These are phyloP conservation scores for Ibidorhyncha struthersii DNA, from an alignment of 2,113 vertebrate genomes.

Conservation along the genomic window DNA sequence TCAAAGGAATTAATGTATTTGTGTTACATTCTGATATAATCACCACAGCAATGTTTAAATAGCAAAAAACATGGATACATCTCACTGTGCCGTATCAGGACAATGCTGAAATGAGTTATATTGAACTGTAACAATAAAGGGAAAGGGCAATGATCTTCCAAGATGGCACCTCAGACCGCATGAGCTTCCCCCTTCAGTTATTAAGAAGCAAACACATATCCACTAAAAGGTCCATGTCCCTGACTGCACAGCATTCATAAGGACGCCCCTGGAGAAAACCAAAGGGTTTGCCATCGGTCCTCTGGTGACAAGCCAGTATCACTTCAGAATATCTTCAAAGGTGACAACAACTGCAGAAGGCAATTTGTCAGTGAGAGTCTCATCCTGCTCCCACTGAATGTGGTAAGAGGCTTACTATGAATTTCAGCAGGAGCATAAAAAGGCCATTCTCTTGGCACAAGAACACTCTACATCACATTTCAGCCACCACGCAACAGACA, in stretches of 20 bases:
- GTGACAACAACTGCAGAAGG: conserved; percentile 22
- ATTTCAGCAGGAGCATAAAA: conserved; percentile 15
- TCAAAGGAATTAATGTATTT: not conserved
- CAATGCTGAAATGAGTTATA: not conserved
- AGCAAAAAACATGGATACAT: not conserved
- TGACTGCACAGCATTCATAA: not conserved
- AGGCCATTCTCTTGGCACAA: not conserved
- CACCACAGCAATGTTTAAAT: not conserved
- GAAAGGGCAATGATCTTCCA: not conserved
- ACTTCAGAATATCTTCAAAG: conserved; percentile 26
- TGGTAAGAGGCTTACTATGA: not conserved
- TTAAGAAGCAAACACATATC: not conserved
- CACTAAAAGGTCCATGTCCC: not conserved
- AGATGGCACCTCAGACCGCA: not conserved
- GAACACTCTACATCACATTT: not conserved
- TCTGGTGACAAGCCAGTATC: not conserved
- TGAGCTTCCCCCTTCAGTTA: not conserved
- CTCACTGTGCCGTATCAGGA: not conserved
- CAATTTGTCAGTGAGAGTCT: not conserved
- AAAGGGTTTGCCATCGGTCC: not conserved
- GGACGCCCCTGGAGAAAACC: not conserved
- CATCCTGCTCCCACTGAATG: not conserved
- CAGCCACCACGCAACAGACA: not conserved
- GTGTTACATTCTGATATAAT: not conserved
- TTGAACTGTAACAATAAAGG: not conserved